A percentile compares a stretch with the other conserved stretches of the same genome.
phyloP scores from a whole-genome alignment of 2,888 invertebrate genomes.

The Sesamia inferens region DNA sequence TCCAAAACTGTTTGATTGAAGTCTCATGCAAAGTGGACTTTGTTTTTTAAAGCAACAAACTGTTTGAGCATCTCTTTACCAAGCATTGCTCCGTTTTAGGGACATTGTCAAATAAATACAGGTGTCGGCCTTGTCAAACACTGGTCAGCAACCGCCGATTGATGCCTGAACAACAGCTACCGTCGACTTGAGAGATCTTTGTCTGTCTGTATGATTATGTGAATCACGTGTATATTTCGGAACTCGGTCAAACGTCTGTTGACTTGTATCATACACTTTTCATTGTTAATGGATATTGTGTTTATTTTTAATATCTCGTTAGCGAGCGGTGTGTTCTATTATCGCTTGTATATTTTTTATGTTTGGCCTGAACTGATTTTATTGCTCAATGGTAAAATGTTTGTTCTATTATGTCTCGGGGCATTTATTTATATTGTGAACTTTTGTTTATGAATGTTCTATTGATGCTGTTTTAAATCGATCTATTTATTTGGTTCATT shows the following conservation, averaged over 20 bases:
- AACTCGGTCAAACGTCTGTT: constrained; percentile 75
- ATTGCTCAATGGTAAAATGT: constrained; percentile 58
- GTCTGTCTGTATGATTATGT: constrained; percentile 68
- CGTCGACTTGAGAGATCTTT: constrained; percentile 68
- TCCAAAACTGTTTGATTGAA: constrained; percentile 60
- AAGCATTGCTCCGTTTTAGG: constrained; percentile 62
- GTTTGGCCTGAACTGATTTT: constrained; percentile 51
- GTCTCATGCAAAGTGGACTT: constrained; percentile 56
- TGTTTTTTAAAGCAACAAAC: constrained; percentile 64
- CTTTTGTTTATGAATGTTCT: constrained; percentile 46
- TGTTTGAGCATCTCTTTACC: constrained; percentile 43
- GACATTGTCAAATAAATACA: constrained; percentile 72
- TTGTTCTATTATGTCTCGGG: constrained; percentile 56
- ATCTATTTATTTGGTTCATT: constrained; percentile 44
- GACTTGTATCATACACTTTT: constrained; percentile 65
- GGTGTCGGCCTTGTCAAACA: constrained; percentile 74
- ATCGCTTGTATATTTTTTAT: constrained; percentile 53
- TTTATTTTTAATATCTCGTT: constrained; percentile 66
- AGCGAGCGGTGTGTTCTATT: constrained; percentile 50
- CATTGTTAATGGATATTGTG: constrained; percentile 64
- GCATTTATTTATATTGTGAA: constrained; percentile 47
- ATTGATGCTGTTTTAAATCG: constrained; percentile 45
- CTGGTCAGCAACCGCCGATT: constrained; percentile 71
- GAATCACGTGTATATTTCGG: constrained; percentile 76
- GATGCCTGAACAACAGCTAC: constrained; percentile 74